Evolutionary conservation across 35 echinoderm and acorn worm species (phyloP), one percentile per base, ranked within the genome.

Genomic region (Anneissia japonica): DNA sequence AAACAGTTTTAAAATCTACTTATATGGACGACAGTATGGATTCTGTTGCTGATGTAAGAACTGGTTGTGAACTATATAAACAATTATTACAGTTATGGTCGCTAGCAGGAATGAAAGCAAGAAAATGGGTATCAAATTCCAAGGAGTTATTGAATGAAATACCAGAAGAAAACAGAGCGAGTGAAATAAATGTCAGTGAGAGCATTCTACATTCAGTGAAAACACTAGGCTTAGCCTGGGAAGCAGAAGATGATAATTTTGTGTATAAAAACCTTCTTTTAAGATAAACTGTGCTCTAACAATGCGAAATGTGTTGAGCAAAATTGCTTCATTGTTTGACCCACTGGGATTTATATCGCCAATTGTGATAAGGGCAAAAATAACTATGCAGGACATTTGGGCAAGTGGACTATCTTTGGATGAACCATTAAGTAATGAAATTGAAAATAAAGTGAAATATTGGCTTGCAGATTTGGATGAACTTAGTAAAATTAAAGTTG

Each of bases 71-170:
- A 39, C 39, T 89, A 31, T 89, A 89, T 83, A 39, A 34, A 74
- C 13, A 84, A 36, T 46, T 89, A 34, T 46, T 13, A 37, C 32
- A 77, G 73, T 56, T 82, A 30, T 77, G 72, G 73, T n/a, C 36
- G 72, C 75, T 31, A 5, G 81, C 80, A 28, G 81, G 74, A 35
- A 46, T 88, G 86, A 72, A 81, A 7, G 41, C 39, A 4, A 51
- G 77, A 33, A 88, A 88, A 73, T 88, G 86, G 86, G 29, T 88
- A 26, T 88, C 86, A 73, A 88, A 88, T 38, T 81, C 86, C 72
- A 88, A 80, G 17, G 33, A 31, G 14, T 77, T 88, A 23, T 72
- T 88, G 46, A 32, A 46, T 30, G 38, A 88, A 56, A 88, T 88
- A 80, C 86, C 86, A 35, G 76, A 64, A 81, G 86, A 55, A 81